Conservation (phyloP, 2,888 invertebrate genomes). For the Mycalesis mineus region DNA sequence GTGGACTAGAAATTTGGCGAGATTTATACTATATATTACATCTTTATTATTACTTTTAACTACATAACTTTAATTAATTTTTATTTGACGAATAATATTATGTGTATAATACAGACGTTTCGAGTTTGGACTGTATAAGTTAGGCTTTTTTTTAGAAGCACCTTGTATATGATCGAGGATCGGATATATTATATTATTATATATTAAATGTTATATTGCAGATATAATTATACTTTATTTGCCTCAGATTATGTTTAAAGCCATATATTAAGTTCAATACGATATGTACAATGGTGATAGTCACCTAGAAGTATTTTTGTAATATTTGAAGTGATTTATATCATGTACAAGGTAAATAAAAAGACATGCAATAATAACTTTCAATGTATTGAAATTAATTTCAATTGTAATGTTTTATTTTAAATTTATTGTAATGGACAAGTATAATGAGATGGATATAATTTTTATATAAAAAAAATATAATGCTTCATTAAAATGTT, state of each 20-base stretch:
- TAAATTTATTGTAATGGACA: conserved; percentile 50
- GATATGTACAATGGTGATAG: conserved; percentile 55
- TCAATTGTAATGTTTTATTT: conserved; percentile 28
- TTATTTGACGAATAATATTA: background rate
- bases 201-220: no score
- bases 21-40: no score
- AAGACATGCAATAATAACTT: conserved; percentile 44
- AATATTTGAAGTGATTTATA: conserved; percentile 30
- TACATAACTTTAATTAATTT: background rate
- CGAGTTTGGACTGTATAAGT: no score
- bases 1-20: no score
- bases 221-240: conserved; percentile 2
- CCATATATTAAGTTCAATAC: conserved; percentile 65
- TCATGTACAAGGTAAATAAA: conserved; percentile 30
- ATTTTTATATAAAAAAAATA: conserved; percentile 68
- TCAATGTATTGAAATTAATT: conserved; percentile 29
- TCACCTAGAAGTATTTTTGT: conserved; percentile 50
- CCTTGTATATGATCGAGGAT: no score
- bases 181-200: no score
- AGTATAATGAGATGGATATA: conserved; percentile 68
- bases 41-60: background rate
- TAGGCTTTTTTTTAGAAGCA: no score
- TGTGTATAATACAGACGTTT: no score
- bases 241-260: conserved; percentile 54
- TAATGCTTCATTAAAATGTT: conserved; percentile 52